phyloP scores from a whole-genome alignment of 2,113 vertebrate genomes.

The Percina caprodes region DNA sequence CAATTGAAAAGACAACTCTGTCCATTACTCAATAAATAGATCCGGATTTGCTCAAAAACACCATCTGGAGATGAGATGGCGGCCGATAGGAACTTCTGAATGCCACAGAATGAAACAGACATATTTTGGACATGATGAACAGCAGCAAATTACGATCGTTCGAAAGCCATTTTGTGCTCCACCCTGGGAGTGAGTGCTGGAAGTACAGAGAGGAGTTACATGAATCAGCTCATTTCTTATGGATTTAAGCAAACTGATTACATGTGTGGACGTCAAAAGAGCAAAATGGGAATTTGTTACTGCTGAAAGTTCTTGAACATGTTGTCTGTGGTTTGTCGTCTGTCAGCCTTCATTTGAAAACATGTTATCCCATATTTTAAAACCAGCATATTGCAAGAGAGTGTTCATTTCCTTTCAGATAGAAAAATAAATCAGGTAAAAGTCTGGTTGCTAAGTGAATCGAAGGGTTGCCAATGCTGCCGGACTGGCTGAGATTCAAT shows the following conservation, averaged over 20 bases:
- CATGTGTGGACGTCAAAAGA: slow-evolving; percentile 9
- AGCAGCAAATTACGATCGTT: slow-evolving; percentile 13
- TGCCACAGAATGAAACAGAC: slow-evolving; percentile 45
- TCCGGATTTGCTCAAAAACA: slow-evolving; percentile 36
- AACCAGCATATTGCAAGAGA: not conserved
- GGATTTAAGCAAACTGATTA: slow-evolving; percentile 22
- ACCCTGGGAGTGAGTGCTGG: slow-evolving; percentile 41
- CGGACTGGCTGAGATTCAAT: not conserved
- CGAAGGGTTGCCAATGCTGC: not conserved
- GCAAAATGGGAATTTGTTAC: not conserved
- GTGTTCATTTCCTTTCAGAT: not conserved
- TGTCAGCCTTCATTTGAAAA: slow-evolving; percentile 14
- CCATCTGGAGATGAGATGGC: slow-evolving; percentile 55
- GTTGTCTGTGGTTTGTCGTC: slow-evolving; percentile 13
- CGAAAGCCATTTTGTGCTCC: slow-evolving; percentile 43
- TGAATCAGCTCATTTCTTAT: slow-evolving; percentile 31
- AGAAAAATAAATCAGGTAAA: not conserved
- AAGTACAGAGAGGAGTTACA: not conserved
- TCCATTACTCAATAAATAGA: slow-evolving; percentile 38
- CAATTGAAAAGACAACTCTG: slow-evolving; percentile 35
- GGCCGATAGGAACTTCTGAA: slow-evolving; percentile 45
- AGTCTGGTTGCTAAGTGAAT: not conserved
- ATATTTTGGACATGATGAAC: slow-evolving; percentile 60
- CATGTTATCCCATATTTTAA: not conserved
- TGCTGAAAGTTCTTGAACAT: slow-evolving; percentile 19